Percentiles rank a stretch among this genome's conserved stretches.
Conservation (phyloP, 2,888 invertebrate species). For the Uropetala carovei region DNA sequence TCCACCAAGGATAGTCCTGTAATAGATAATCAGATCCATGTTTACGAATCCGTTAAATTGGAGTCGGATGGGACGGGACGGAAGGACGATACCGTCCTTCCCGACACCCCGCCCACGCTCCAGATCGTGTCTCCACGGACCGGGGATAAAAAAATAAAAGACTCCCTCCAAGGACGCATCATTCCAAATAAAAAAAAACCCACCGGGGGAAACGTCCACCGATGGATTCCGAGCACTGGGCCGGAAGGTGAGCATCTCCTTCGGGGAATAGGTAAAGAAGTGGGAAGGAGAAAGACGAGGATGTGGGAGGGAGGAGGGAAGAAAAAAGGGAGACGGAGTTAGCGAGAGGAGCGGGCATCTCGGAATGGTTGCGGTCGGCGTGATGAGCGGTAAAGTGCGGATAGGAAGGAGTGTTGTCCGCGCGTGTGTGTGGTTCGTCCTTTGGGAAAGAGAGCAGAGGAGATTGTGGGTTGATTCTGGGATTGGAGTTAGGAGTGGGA, state of each 20-base stretch:
- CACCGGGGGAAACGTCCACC: neutral
- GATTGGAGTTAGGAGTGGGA: neutral
- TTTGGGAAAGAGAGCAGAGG: neutral
- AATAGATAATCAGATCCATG: constrained; percentile 40
- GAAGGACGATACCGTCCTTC: neutral
- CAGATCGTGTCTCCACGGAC: neutral
- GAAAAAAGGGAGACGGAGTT: neutral
- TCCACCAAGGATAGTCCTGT: neutral
- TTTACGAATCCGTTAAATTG: constrained; percentile 59
- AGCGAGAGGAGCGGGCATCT: neutral
- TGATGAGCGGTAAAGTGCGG: neutral
- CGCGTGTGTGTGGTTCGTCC: neutral
- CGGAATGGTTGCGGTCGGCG: neutral
- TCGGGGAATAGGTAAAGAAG: neutral
- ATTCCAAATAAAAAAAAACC: constrained; percentile 1
- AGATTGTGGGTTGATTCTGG: neutral
- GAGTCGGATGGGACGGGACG: neutral
- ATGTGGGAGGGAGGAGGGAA: neutral
- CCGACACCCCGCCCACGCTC: neutral
- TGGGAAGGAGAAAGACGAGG: neutral
- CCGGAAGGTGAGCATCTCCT: neutral
- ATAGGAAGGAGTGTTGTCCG: neutral
- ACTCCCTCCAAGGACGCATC: neutral
- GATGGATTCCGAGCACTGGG: constrained; percentile 7
- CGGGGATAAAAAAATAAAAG: neutral